Base-by-base conservation (phyloP, 1,140 invertebrate species). In the Bombus waltoni region DNA sequence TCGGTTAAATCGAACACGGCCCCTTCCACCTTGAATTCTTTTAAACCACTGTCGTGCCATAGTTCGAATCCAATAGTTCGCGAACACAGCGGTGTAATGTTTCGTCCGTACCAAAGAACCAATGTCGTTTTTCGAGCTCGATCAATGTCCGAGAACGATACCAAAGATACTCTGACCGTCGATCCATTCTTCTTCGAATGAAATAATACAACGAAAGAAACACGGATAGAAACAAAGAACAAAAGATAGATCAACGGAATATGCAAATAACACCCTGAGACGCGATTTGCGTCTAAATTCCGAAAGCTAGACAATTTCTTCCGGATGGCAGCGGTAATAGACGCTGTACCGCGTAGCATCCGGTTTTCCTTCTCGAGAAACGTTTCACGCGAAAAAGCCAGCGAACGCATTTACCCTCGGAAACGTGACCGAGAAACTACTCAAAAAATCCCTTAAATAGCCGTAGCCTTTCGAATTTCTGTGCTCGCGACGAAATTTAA, bases 1-100 rank as follows among this genome's bases (percentile, higher is more conserved):
- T 44, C 40, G 44, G 44, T 53, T 40, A 83, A 75, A 65, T 82
- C 72, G 57, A 32, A 53, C 71, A n/a, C 40, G 22, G 42, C 44
- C 42, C 32, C 22, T 57, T 10, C 79, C 71, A 32, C 28, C 10
- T 18, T 18, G 47, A 22, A 42, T 73, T 70, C 70, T 22, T 59
- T 38, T 65, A 73, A 47, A 53, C 65, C n/a, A 35, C 68, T 22
- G 13, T 70, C 22, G n/a, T n/a, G 59, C 59, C 38, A 22, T 66
- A 9, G 76, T 66, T 65, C 10, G 76, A 44, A 3, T 73, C 40
- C 40, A n/a, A 73, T 73, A 28, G 70, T 13, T 28, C n/a, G 62
- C 13, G 71, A 2, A 73, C 40, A 47, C 40, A n/a, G 13, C 40
- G 4, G 42, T 32, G 28, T 73, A 73, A 73, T 44, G 71, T 73